Base-by-base conservation (phyloP, 37 sponge, comb jelly and placozoan genomes). In the Beroe ovata region DNA sequence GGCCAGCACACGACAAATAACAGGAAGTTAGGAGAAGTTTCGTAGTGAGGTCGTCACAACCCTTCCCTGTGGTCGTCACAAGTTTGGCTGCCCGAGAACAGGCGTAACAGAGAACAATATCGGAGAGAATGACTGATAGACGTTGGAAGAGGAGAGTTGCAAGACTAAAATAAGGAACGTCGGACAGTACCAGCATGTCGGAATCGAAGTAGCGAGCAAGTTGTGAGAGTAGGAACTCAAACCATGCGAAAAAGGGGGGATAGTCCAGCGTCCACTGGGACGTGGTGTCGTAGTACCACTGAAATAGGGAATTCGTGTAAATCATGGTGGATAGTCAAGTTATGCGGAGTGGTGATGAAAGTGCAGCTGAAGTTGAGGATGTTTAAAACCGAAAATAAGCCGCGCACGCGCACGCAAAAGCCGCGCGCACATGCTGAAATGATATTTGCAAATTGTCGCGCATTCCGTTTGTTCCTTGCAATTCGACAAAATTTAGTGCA, bases 221-320 rank as follows among this genome's bases (percentile, higher is more conserved):
- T 39, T 88, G 84, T 14, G 96, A 96, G 34, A 99, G 89, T 28
- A 92, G 35, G 91, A 84, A 94, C 89, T 99, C 95, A 89, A 99
- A 99, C 95, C 96, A 96, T 4, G 99, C 99, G 92, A 99, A 99
- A 34, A 99, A 92, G 25, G 99, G 99, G 33, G 99, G 99, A 71
- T 99, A 99, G 88, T 99, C 99, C 90, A 99, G 91, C 0, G 99
- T 96, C 99, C 99, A 99, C 47, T 93, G 66, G 40, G 99, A 99
- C 0, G 95, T 95, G 29, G 88, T 91, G 91, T 95, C 64, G 28
- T 22, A 90, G n/a, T 77, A 77, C 84, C 84, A 77, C 84, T 77
- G 84, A 77, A 69, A 69, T 8, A 69, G 54, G 54, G 54, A n/a
- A n/a, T n/a, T n/a, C n/a, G n/a, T n/a, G n/a, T n/a, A n/a, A n/a